Percentiles rank a stretch among this genome's conserved stretches.
These are phyloP conservation scores for Stenoptilia bipunctidactyla DNA, from an alignment of 2,888 invertebrate genomes.

Conservation along the genomic window DNA sequence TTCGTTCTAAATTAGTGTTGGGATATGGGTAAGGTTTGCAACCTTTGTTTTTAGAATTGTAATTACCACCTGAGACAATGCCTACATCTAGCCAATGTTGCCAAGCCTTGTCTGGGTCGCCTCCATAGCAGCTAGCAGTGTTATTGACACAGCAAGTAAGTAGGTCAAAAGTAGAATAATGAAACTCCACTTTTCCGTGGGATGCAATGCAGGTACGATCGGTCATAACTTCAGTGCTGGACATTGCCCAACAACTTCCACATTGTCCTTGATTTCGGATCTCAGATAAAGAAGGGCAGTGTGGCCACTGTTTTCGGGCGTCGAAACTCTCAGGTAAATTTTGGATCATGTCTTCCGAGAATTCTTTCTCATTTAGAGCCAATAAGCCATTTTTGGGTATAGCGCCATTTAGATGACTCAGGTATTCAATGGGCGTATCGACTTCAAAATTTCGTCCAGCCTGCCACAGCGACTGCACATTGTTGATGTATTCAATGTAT, in stretches of 20 bases:
- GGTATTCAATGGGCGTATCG: no score
- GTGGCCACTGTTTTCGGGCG: slow-evolving; percentile 79
- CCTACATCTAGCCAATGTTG: slow-evolving; percentile 80
- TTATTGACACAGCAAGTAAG: no score
- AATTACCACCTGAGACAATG: slow-evolving; percentile 57
- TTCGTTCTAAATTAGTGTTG: no score
- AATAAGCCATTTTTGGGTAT: no score
- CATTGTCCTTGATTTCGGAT: slow-evolving; percentile 85
- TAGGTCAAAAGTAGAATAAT: slow-evolving; percentile 81
- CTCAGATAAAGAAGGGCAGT: slow-evolving; percentile 80
- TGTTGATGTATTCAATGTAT: no score
- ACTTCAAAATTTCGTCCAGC: no score
- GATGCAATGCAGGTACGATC: slow-evolving; percentile 83
- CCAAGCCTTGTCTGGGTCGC: slow-evolving; percentile 79
- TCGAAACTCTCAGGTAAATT: slow-evolving; percentile 81
- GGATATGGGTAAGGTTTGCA: no score
- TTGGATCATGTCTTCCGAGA: no score
- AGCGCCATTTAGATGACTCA: no score
- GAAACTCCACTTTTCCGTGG: slow-evolving; percentile 48
- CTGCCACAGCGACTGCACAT: no score
- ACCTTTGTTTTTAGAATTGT: no score
- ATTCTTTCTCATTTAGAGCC: no score
- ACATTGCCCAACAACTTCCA: slow-evolving; percentile 90
- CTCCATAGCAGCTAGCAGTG: slow-evolving; percentile 74
- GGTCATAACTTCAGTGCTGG: slow-evolving; percentile 84